Conservation (phyloP, 2,888 invertebrate genomes). For the Caenorhabditis japonica region DNA sequence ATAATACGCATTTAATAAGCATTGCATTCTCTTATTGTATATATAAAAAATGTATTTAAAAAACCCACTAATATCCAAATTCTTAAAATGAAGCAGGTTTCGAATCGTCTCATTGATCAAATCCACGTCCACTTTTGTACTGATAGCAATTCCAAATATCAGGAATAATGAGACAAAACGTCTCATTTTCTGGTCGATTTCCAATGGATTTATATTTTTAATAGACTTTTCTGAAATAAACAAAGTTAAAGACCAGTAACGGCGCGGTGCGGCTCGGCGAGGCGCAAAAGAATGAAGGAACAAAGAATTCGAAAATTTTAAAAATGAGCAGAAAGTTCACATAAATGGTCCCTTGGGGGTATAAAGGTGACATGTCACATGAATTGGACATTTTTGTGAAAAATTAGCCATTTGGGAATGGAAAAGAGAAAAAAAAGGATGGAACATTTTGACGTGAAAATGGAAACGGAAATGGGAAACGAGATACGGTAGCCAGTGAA, state of each 20-base stretch:
- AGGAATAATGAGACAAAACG: conserved; percentile 32
- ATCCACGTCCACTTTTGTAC: conserved; percentile 47
- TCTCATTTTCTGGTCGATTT: conserved; percentile 24
- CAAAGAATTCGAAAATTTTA: background rate
- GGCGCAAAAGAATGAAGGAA: background rate
- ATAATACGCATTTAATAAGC: no score
- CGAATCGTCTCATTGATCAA: conserved; percentile 52
- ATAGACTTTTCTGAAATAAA: no score
- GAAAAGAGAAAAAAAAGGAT: background rate
- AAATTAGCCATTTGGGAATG: conserved; percentile 36
- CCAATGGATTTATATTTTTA: no score
- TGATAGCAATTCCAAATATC: conserved; percentile 13
- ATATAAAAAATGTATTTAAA: no score
- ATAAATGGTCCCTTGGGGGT: conserved; percentile 39
- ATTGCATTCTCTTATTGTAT: no score
- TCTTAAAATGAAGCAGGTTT: conserved; percentile 41
- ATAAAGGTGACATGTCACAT: conserved; percentile 43
- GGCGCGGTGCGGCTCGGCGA: no score
- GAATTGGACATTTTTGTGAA: conserved; percentile 24
- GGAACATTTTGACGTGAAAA: background rate
- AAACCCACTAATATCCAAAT: conserved; percentile 37
- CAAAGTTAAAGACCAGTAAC: no score
- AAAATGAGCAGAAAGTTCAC: conserved; percentile 12
- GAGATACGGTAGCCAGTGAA: conserved; percentile 21
- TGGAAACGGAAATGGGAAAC: background rate